Evolutionary conservation across 2,797 vertebrate genomes (phyloP).

Genomic region (Sebastes vulpes): DNA sequence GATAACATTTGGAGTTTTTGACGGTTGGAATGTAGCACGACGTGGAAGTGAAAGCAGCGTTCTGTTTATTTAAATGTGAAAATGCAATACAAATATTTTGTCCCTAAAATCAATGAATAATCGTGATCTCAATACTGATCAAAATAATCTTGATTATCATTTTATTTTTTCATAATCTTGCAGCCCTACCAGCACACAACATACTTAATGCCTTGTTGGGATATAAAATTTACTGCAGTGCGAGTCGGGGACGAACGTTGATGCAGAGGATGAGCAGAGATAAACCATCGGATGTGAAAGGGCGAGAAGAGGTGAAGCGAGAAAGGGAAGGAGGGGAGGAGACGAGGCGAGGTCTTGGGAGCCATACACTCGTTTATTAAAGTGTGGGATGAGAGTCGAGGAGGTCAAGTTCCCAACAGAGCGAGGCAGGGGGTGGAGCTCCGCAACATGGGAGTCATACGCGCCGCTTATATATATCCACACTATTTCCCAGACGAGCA

Average conservation of each 20-base stretch:
- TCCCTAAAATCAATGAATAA: too few relatives aligned
- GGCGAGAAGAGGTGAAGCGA: constrained; percentile 38
- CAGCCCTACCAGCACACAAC: not conserved
- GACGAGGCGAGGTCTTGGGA: constrained; percentile 53
- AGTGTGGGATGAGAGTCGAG: constrained; percentile 54
- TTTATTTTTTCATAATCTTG: too few relatives aligned
- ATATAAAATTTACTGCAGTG: constrained; percentile 31
- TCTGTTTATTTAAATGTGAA: too few relatives aligned
- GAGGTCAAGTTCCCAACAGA: constrained; percentile 59
- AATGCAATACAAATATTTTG: too few relatives aligned
- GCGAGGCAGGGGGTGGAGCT: constrained; percentile 36
- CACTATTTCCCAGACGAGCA: constrained; percentile 15
- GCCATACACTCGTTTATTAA: constrained; percentile 68
- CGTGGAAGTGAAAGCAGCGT: too few relatives aligned
- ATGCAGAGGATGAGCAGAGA: constrained; percentile 33
- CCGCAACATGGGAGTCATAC: constrained; percentile 36
- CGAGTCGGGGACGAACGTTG: constrained; percentile 9
- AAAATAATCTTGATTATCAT: too few relatives aligned
- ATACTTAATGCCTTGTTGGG: constrained; percentile 11
- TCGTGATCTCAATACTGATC: too few relatives aligned
- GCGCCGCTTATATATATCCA: not conserved
- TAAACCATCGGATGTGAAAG: constrained; percentile 27
- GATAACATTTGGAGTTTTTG: too few relatives aligned
- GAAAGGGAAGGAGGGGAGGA: constrained; percentile 22
- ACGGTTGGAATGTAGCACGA: too few relatives aligned